Evolutionary conservation across 92 coral and sea anemone genomes (phyloP).

Genomic region (Montipora capitata): DNA sequence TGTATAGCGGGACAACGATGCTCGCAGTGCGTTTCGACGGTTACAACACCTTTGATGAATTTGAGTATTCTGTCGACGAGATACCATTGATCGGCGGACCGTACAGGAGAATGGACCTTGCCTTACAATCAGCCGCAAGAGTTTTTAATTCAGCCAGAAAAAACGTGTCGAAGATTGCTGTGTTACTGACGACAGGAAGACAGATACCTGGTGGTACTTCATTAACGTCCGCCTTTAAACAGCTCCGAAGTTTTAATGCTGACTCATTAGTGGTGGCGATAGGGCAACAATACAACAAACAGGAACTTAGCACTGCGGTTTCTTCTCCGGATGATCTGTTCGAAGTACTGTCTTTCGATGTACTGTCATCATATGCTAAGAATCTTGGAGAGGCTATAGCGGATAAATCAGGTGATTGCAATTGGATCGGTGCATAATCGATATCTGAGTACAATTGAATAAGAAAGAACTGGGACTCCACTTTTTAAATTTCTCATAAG

Average conservation of each 20-base stretch:
- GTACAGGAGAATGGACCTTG: constrained; percentile 69
- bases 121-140: constrained; percentile 61
- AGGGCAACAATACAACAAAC: constrained; percentile 51
- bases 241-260: constrained; percentile 65
- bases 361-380: constrained; percentile 4
- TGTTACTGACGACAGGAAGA: constrained; percentile 56
- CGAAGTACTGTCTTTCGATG: constrained; percentile 36
- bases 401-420: constrained; percentile 50
- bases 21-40: constrained; percentile 41
- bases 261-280: constrained; percentile 73
- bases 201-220: constrained; percentile 52
- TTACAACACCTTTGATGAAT: constrained; percentile 30
- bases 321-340: constrained; percentile 37
- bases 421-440: not conserved
- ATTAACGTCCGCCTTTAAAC: constrained; percentile 39
- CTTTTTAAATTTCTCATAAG: too few species aligned
- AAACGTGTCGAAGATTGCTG: constrained; percentile 28
- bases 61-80: constrained; percentile 55
- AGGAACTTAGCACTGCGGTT: constrained; percentile 59
- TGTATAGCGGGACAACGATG: constrained; percentile 54
- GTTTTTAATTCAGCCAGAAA: constrained; percentile 46
- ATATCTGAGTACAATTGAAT: too few species aligned
- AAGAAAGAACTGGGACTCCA: too few species aligned
- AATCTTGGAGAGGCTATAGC: constrained; percentile 23
- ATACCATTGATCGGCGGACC: constrained; percentile 64